Evolutionary conservation across 2,888 invertebrate species (phyloP), one percentile per base, ranked within the genome.

Genomic region (Mylabris sibirica): DNA sequence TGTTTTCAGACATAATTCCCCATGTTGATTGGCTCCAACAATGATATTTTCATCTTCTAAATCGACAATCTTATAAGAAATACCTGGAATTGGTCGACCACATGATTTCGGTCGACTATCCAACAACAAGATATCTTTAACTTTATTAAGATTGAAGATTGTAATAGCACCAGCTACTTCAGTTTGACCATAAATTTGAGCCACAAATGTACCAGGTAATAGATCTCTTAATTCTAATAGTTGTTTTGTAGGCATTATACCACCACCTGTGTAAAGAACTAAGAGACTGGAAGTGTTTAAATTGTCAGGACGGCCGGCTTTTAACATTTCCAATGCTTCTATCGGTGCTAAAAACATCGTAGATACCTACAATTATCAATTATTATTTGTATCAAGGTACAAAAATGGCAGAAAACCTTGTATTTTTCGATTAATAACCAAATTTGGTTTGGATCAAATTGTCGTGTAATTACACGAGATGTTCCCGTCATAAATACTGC

Each of bases 1-100:
- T 4, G 82, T 86, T 79, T 86, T 87, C 1, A 88, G 49, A 84
- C 87, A 86, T 12, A 89, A 78, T 74, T 89, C 89, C 11, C 89
- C 89, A 2, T 80, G 78, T 35, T 84, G 75, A 69, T 88, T 86
- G 0, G 87, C 85, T 12, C 78, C 79, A 8, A 74, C 12, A 4
- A 49, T 8, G 49, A 66, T 67, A 34, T 76, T 68, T 66, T 77
- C 81, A 2, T 81, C 82, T 67, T 82, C 81, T 4, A 74, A 72
- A 75, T 84, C 73, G 14, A 80, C 78, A 20, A 80, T 70, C 78
- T 82, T 83, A 65, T 76, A 80, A 62, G 62, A 73, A 59, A 79
- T 71, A n/a, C 81, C 82, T 5, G 77, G 72, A 22, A 77, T 38
- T 1, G 78, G 75, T 38, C 75, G 71, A 0, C 84, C 83, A 22